Evolutionary conservation across 2,888 invertebrate species (phyloP).

Genomic region (Cecidostiba fungosa): DNA sequence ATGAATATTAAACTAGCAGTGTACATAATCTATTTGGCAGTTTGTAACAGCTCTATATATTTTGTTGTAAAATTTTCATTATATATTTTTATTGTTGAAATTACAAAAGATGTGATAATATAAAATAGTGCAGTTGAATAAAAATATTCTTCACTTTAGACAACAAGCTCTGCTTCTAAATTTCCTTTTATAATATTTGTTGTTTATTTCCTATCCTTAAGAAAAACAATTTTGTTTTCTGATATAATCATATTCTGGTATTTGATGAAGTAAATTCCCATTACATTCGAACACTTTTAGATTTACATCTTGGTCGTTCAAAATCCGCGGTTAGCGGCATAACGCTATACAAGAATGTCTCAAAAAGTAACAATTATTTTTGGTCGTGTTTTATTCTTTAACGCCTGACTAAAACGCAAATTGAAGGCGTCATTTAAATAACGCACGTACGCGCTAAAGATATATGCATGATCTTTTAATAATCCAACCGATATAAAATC

Average conservation of each 20-base stretch:
- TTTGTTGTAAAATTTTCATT: conserved; percentile 67
- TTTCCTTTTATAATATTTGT: neutral
- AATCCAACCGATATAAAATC: neutral
- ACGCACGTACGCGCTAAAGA: neutral
- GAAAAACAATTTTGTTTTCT: too few species aligned
- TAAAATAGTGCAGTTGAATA: conserved; percentile 71
- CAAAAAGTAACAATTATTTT: neutral
- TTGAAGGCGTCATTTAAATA: neutral
- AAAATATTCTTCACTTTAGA: conserved; percentile 62
- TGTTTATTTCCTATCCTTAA: too few species aligned
- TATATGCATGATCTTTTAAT: neutral
- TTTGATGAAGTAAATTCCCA: too few species aligned
- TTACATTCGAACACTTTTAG: too few species aligned
- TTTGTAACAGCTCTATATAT: conserved; percentile 63
- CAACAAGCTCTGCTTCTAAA: neutral
- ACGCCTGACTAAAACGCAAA: neutral
- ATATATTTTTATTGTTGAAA: conserved; percentile 70
- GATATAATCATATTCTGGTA: too few species aligned
- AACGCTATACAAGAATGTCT: too few species aligned
- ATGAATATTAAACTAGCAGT: conserved; percentile 68
- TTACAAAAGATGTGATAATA: conserved; percentile 70
- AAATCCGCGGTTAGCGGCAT: too few species aligned
- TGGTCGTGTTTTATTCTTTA: neutral
- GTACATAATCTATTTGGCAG: conserved; percentile 67
- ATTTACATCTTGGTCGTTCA: too few species aligned